Evolutionary conservation across 1,140 invertebrate genomes (phyloP).

Genomic region (Apolygus lucorum): DNA sequence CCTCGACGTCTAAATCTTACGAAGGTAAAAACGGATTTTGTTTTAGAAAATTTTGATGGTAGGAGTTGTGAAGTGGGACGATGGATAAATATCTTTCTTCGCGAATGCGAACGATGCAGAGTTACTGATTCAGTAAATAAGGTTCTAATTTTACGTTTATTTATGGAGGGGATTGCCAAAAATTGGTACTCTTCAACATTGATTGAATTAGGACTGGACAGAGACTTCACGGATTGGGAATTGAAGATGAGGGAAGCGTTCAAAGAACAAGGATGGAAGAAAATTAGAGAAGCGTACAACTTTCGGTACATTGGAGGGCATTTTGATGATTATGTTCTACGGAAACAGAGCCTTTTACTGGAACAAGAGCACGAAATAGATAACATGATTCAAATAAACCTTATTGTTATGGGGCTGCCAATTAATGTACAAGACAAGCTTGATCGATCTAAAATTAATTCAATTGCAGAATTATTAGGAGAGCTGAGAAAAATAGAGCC

Average conservation of each 20-base stretch:
- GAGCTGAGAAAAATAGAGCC: conserved; percentile 12
- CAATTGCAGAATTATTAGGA: conserved; percentile 1
- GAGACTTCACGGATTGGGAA: not conserved
- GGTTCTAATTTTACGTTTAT: conserved; percentile 5
- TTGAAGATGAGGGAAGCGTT: not conserved
- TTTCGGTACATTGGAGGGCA: conserved; percentile 35
- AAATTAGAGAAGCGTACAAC: conserved; percentile 35
- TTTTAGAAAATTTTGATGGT: not conserved
- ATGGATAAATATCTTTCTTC: not conserved
- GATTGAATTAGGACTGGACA: not conserved
- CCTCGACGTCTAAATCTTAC: too few species aligned
- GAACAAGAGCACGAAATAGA: conserved; percentile 13
- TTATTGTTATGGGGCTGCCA: conserved; percentile 34
- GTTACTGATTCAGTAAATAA: not conserved
- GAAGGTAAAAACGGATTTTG: not conserved
- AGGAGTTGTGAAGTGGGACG: not conserved
- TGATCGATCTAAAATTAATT: conserved; percentile 26
- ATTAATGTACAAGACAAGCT: conserved; percentile 34
- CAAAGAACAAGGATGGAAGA: conserved; percentile 15
- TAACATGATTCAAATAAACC: conserved; percentile 30
- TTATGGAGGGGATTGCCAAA: not conserved
- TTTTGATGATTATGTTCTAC: conserved; percentile 37
- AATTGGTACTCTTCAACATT: conserved; percentile 5
- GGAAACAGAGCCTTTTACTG: conserved; percentile 36
- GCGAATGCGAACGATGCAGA: not conserved